These are phyloP conservation scores for Drosophila sp. DNA, from an alignment of 1,140 invertebrate species.

Conservation along the genomic window DNA sequence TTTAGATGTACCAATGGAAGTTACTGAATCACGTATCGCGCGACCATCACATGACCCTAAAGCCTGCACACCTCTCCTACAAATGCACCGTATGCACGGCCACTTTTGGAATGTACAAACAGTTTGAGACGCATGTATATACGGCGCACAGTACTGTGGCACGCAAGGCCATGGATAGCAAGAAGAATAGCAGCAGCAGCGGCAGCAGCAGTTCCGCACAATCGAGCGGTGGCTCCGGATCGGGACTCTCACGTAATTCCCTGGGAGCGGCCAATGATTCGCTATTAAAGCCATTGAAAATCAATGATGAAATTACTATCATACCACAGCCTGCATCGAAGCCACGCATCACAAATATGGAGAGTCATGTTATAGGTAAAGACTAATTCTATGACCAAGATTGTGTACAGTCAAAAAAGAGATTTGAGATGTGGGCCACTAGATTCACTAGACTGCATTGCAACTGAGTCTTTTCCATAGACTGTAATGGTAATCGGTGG, in stretches of 20 bases:
- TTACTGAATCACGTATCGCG: constrained; percentile 94
- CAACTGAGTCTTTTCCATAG: too few relatives aligned
- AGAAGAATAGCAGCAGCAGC: constrained; percentile 84
- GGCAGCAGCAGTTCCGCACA: constrained; percentile 35
- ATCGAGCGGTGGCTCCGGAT: constrained; percentile 46
- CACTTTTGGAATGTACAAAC: constrained; percentile 97
- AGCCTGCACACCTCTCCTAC: constrained; percentile 95
- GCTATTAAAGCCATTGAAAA: constrained; percentile 92
- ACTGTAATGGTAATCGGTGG: too few relatives aligned
- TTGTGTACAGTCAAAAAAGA: constrained; percentile 16
- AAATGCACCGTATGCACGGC: constrained; percentile 97
- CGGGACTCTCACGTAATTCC: constrained; percentile 58
- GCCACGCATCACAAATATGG: constrained; percentile 82
- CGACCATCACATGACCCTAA: constrained; percentile 94
- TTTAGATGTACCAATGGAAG: constrained; percentile 95
- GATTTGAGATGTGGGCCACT: background rate
- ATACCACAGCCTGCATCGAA: constrained; percentile 91
- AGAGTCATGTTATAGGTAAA: constrained; percentile 82
- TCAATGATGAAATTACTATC: constrained; percentile 96
- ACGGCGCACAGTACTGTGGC: constrained; percentile 94
- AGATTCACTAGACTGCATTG: too few relatives aligned
- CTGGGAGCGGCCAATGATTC: constrained; percentile 85
- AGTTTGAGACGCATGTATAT: constrained; percentile 97
- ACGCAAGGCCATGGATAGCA: constrained; percentile 91
- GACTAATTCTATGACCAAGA: too few relatives aligned